Conservation (phyloP, 2,888 invertebrate genomes). For the Drosophila mimetica region DNA sequence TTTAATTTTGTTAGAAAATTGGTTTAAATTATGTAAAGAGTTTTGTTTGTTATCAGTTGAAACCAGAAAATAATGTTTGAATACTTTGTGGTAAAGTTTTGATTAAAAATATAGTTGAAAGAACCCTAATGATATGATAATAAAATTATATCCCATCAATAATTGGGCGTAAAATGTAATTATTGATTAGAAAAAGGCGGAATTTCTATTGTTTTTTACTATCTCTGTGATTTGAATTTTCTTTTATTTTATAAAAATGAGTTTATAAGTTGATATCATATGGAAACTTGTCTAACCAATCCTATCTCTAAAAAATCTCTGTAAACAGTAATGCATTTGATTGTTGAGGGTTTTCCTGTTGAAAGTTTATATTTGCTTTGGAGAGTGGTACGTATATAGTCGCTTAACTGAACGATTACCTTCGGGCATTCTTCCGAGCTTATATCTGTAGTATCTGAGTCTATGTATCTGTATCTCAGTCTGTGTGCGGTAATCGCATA, state of each 20-base stretch:
- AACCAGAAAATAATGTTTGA: neutral
- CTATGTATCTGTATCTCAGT: slow-evolving; percentile 19
- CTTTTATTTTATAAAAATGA: too few relatives aligned
- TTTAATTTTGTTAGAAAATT: too few relatives aligned
- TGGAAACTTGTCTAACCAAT: neutral
- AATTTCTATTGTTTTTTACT: too few relatives aligned
- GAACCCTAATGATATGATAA: neutral
- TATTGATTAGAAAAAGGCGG: neutral
- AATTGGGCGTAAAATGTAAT: neutral
- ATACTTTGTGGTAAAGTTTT: too few relatives aligned
- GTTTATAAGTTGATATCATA: too few relatives aligned
- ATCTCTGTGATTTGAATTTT: too few relatives aligned
- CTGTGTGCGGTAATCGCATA: slow-evolving; percentile 46
- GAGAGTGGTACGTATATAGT: slow-evolving; percentile 9
- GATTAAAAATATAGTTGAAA: too few relatives aligned
- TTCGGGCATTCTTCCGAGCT: slow-evolving; percentile 49
- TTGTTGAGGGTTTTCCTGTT: slow-evolving; percentile 49
- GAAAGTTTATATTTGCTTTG: slow-evolving; percentile 48
- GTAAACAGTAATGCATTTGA: slow-evolving; percentile 12
- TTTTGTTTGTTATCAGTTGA: too few relatives aligned
- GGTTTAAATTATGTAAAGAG: too few relatives aligned
- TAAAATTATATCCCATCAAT: neutral
- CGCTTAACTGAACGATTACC: slow-evolving; percentile 45
- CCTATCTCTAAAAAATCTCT: too few relatives aligned
- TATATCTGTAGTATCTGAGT: slow-evolving; percentile 40